Percentiles rank a stretch among this genome's conserved stretches.
These are phyloP conservation scores for Sus scrofa DNA, from an alignment of 2,113 vertebrate genomes.

Conservation along the genomic window T2T-Sscrofa CM000816.6:57099001-57099500, in stretches of 20 bases:
- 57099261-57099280: background rate
- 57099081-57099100: background rate
- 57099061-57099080: background rate
- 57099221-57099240: background rate
- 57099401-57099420: background rate
- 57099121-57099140: background rate
- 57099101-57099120: background rate
- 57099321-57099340: background rate
- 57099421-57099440: background rate
- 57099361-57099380: background rate
- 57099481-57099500: background rate
- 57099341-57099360: background rate
- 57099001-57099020: background rate
- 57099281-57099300: background rate
- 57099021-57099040: background rate
- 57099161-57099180: background rate
- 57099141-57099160: background rate
- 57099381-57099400: conserved; percentile 1
- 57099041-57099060: background rate
- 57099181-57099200: background rate
- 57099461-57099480: background rate
- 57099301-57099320: background rate
- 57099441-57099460: background rate
- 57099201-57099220: background rate
- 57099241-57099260: background rate